Evolutionary conservation across 2,797 vertebrate genomes (phyloP).

Genomic region (Karalla daura): DNA sequence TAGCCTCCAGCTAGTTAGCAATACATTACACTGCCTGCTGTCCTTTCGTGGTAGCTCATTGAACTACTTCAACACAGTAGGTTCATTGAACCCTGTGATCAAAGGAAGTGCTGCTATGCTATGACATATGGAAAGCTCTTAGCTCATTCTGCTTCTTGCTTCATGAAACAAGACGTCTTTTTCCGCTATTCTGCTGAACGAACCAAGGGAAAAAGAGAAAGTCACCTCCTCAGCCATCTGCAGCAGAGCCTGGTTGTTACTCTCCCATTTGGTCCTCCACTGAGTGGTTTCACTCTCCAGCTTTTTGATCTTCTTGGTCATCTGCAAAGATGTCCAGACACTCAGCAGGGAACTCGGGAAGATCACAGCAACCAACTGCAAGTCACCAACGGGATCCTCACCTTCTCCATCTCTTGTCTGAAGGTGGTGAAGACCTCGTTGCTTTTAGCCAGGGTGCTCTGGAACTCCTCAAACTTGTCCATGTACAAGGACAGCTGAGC

Average conservation of each 20-base stretch:
- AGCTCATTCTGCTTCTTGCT: too few relatives aligned
- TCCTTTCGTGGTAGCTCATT: too few relatives aligned
- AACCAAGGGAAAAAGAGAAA: neutral
- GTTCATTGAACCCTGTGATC: too few relatives aligned
- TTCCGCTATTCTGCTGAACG: neutral
- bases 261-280: constrained; percentile 99
- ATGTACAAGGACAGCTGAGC: constrained; percentile 96
- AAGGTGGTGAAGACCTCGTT: constrained; percentile 99
- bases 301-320: constrained; percentile 99
- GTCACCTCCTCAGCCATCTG: constrained; percentile 99
- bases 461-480: constrained; percentile 99
- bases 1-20: too few relatives aligned
- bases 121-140: too few relatives aligned
- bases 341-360: neutral
- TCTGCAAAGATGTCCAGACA: constrained; percentile 77
- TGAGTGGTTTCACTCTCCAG: constrained; percentile 97
- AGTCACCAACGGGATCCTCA: constrained; percentile 50
- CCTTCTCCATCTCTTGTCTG: constrained; percentile 99
- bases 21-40: too few relatives aligned
- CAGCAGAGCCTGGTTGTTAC: constrained; percentile 96
- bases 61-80: too few relatives aligned
- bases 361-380: neutral
- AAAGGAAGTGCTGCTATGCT: too few relatives aligned
- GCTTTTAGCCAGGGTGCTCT: constrained; percentile 98
- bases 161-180: too few relatives aligned